phyloP scores from a whole-genome alignment of 2,797 vertebrate species.

The Hyperoplus immaculatus region DNA sequence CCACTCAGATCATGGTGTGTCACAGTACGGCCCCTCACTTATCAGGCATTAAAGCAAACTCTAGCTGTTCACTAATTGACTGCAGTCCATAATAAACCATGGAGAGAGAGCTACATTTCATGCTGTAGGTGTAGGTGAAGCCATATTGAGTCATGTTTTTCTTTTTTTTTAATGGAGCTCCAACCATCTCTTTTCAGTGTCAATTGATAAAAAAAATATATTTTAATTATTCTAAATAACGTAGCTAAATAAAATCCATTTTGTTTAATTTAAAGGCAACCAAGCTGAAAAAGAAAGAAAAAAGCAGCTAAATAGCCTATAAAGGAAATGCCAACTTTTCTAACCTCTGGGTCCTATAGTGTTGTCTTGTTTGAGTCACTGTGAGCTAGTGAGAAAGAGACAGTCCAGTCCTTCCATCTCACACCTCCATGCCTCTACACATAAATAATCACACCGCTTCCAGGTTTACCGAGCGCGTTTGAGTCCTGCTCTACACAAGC shows the following conservation, averaged over 20 bases:
- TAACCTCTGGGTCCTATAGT: background rate
- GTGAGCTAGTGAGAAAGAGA: conserved; percentile 57
- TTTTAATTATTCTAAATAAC: background rate
- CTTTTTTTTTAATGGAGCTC: conserved; percentile 18
- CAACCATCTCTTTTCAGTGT: background rate
- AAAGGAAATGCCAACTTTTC: background rate
- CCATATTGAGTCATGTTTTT: conserved; percentile 13
- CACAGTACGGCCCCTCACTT: conserved; percentile 39
- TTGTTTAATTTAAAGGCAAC: background rate
- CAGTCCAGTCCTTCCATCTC: conserved; percentile 59
- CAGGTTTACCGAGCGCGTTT: conserved; percentile 82
- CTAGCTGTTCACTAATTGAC: conserved; percentile 30
- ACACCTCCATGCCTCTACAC: conserved; percentile 61
- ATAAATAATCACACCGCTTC: conserved; percentile 84
- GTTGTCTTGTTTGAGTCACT: conserved; percentile 29
- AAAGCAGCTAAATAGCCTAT: background rate
- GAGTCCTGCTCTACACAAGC: conserved; percentile 67
- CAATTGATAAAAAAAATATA: background rate
- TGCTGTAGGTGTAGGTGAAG: conserved; percentile 8
- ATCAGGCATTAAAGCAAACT: conserved; percentile 51
- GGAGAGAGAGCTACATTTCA: conserved; percentile 25
- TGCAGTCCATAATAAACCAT: conserved; percentile 27
- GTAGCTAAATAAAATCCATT: background rate
- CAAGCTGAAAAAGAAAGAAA: background rate
- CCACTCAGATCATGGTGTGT: conserved; percentile 52